Conservation (phyloP, 2,888 invertebrate genomes). For the Nomada lathburiana region DNA sequence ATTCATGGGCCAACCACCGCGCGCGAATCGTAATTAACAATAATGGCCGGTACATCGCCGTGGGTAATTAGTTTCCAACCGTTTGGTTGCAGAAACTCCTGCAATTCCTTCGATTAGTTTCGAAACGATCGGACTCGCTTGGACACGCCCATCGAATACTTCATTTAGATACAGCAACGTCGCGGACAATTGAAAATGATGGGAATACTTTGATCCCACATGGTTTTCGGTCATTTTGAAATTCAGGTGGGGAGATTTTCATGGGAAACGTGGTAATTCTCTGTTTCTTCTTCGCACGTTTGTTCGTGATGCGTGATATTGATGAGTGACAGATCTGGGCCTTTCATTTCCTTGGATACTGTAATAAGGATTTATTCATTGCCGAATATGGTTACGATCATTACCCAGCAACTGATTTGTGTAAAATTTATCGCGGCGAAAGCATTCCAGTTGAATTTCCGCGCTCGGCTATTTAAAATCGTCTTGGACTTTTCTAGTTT, state of each 20-base stretch:
- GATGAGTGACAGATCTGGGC: too few species aligned
- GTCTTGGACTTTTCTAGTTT: neutral
- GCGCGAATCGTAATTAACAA: constrained; percentile 67
- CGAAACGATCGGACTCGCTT: constrained; percentile 7
- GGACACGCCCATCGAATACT: constrained; percentile 1
- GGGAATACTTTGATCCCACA: neutral
- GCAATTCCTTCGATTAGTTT: constrained; percentile 46
- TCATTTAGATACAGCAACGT: too few species aligned
- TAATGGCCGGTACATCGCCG: constrained; percentile 54
- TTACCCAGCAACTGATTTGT: constrained; percentile 69
- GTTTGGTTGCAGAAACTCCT: constrained; percentile 29
- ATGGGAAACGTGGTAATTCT: too few species aligned
- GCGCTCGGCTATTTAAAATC: constrained; percentile 61
- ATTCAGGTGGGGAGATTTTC: neutral
- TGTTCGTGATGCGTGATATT: too few species aligned
- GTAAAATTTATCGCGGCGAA: constrained; percentile 33
- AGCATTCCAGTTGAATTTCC: constrained; percentile 78
- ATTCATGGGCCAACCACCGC: constrained; percentile 37
- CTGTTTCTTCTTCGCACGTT: too few species aligned
- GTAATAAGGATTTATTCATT: too few species aligned
- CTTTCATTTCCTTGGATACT: too few species aligned
- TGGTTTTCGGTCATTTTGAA: neutral
- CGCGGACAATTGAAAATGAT: neutral
- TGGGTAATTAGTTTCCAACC: constrained; percentile 60
- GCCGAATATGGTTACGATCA: neutral